Percentiles rank a stretch among this genome's conserved stretches.
These are phyloP conservation scores for Varecia variegata DNA, from an alignment of 2,797 vertebrate genomes.

Conservation along the genomic window DNA sequence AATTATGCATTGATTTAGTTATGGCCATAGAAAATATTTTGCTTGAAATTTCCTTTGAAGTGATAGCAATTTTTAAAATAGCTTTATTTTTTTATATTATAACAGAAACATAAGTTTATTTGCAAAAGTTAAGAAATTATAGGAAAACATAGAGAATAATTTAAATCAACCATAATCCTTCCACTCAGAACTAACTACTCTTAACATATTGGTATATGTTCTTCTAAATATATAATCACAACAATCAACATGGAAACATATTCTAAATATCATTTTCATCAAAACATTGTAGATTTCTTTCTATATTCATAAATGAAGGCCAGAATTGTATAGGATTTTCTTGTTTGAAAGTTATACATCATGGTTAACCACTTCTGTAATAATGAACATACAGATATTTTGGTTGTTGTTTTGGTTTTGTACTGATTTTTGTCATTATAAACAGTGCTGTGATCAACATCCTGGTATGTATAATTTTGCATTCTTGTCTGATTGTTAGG, in stretches of 20 bases:
- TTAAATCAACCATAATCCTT: slow-evolving; percentile 28
- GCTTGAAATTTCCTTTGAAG: not conserved
- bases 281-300: not conserved
- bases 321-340: not conserved
- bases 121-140: slow-evolving; percentile 5
- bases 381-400: not conserved
- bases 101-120: not conserved
- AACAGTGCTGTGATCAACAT: slow-evolving; percentile 32
- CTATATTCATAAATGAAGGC: slow-evolving; percentile 11
- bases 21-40: not conserved
- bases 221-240: not conserved
- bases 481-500: slow-evolving; percentile 15
- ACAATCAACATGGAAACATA: not conserved
- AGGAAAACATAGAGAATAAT: not conserved
- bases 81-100: not conserved
- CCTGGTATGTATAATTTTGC: not conserved
- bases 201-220: not conserved
- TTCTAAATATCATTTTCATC: not conserved
- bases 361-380: not conserved
- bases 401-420: not conserved
- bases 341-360: not conserved
- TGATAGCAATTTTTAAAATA: not conserved
- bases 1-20: slow-evolving; percentile 40
- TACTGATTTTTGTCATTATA: not conserved
- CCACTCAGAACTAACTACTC: not conserved